Evolutionary conservation across 1,140 invertebrate species (phyloP).

Genomic region (Paraescarpia echinospica): DNA sequence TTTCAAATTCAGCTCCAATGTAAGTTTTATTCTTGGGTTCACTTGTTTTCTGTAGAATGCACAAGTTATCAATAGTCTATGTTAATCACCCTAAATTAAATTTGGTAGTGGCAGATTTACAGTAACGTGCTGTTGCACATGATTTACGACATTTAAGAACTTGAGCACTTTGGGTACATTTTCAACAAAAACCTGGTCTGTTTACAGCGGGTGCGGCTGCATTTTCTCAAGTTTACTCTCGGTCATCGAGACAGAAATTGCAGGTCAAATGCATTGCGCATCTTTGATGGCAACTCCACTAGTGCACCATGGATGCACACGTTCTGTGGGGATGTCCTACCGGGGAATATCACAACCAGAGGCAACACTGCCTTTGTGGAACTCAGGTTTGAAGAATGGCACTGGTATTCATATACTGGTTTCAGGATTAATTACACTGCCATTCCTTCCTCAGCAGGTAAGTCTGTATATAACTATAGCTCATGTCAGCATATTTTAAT

Average conservation of each 20-base stretch:
- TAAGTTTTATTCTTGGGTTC: no score
- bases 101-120: not conserved
- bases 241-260: not conserved
- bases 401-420: not conserved
- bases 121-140: not conserved
- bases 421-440: not conserved
- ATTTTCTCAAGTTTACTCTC: not conserved
- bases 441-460: not conserved
- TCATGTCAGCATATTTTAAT: not conserved
- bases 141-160: no score
- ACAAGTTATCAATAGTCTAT: not conserved
- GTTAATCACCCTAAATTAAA: not conserved
- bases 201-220: not conserved
- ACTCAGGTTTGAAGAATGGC: not conserved
- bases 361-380: not conserved
- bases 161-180: not conserved
- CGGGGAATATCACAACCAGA: not conserved
- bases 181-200: not conserved
- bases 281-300: not conserved
- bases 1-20: no score
- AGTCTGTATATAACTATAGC: not conserved
- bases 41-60: no score
- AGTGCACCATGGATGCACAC: not conserved
- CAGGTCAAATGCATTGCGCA: not conserved
- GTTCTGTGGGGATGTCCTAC: not conserved